Evolutionary conservation across 2,888 invertebrate genomes (phyloP).

Genomic region (Ypsolopha scabrella): DNA sequence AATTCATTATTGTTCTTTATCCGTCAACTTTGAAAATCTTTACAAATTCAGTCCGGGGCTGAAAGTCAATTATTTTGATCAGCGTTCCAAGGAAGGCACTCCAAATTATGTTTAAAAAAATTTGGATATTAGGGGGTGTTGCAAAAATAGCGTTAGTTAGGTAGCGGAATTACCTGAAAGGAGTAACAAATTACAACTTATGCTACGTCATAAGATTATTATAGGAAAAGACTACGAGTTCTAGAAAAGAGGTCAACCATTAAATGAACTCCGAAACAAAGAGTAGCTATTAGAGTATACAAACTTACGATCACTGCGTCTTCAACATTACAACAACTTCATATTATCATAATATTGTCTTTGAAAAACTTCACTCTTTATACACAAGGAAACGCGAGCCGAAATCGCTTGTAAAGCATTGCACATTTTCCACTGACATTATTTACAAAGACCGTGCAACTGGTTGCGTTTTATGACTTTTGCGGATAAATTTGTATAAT

Average conservation of each 20-base stretch:
- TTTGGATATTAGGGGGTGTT: neutral
- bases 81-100: slow-evolving; percentile 54
- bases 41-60: slow-evolving; percentile 13
- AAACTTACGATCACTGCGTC: slow-evolving; percentile 12
- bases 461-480: too few species aligned
- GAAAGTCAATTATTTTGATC: slow-evolving; percentile 32
- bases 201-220: slow-evolving; percentile 34
- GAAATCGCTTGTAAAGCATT: slow-evolving; percentile 22
- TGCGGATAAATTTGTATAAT: too few species aligned
- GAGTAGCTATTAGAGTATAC: slow-evolving; percentile 21
- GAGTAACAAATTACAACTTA: slow-evolving; percentile 21
- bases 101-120: slow-evolving; percentile 12
- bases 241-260: slow-evolving; percentile 30
- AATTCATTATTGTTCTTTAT: slow-evolving; percentile 4
- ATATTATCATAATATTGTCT: slow-evolving; percentile 13
- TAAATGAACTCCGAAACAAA: neutral
- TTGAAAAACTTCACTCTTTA: slow-evolving; percentile 24
- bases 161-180: neutral
- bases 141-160: neutral
- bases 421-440: slow-evolving; percentile 42
- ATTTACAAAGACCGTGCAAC: slow-evolving; percentile 26
- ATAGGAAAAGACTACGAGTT: slow-evolving; percentile 46
- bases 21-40: neutral
- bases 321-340: neutral
- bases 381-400: slow-evolving; percentile 27